Evolutionary conservation across 2,888 invertebrate species (phyloP).

Genomic region (Sylvicola cinctus): DNA sequence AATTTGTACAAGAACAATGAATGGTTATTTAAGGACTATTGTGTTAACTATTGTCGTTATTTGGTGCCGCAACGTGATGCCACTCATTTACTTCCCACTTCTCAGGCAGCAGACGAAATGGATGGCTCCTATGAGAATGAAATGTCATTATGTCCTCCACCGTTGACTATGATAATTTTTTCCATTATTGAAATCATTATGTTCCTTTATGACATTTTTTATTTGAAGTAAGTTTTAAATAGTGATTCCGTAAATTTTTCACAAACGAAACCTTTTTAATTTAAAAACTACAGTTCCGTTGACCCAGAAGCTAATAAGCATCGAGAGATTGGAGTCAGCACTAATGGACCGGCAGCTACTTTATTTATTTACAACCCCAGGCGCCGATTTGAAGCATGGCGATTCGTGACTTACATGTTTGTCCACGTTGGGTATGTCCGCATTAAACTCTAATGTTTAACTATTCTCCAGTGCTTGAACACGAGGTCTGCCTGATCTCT

Average conservation of each 20-base stretch:
- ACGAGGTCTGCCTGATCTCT: no score
- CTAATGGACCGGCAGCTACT: constrained; percentile 58
- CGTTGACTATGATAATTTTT: constrained; percentile 76
- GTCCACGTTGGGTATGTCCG: constrained; percentile 66
- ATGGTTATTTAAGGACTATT: constrained; percentile 23
- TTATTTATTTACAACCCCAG: constrained; percentile 77
- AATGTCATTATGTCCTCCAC: constrained; percentile 84
- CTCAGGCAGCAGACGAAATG: constrained; percentile 9
- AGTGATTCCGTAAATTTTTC: neutral
- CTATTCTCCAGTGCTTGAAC: no score
- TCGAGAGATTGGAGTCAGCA: constrained; percentile 17
- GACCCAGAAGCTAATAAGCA: constrained; percentile 10
- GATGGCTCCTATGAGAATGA: constrained; percentile 75
- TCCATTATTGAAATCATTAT: constrained; percentile 69
- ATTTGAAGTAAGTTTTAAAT: constrained; percentile 18
- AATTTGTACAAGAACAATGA: constrained; percentile 33
- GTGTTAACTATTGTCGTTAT: constrained; percentile 19
- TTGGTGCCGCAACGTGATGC: constrained; percentile 21
- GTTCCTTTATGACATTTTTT: constrained; percentile 29
- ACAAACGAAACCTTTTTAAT: constrained; percentile 16
- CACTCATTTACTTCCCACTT: constrained; percentile 7
- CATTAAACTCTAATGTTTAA: neutral
- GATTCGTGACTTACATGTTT: constrained; percentile 88
- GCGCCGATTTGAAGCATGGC: constrained; percentile 73
- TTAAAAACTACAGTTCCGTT: constrained; percentile 14